These are phyloP conservation scores for Ochropacha duplaris DNA, from an alignment of 2,888 invertebrate genomes.

Conservation along the genomic window DNA sequence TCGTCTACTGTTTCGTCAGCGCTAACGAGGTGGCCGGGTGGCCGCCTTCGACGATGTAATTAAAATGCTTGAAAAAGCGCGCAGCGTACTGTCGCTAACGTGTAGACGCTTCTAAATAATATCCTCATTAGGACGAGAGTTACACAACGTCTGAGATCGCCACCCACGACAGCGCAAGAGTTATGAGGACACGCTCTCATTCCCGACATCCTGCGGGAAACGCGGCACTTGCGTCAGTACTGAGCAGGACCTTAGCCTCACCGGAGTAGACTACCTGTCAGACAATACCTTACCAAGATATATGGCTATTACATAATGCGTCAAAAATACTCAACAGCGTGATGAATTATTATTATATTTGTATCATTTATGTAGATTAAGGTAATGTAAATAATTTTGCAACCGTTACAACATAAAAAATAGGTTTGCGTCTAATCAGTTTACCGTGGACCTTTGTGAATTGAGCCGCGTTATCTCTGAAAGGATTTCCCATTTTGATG, in stretches of 20 bases:
- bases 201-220: conserved; percentile 80
- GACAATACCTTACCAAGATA: conserved; percentile 64
- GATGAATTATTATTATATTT: too few relatives aligned
- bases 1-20: conserved; percentile 48
- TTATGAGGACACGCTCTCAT: conserved; percentile 81
- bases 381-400: conserved; percentile 15
- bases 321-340: conserved; percentile 34
- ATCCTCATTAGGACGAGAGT: conserved; percentile 69
- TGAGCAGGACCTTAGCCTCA: conserved; percentile 67
- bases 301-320: conserved; percentile 39
- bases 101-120: conserved; percentile 68
- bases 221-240: conserved; percentile 71
- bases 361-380: conserved; percentile 31
- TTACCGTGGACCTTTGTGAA: conserved; percentile 26
- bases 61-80: conserved; percentile 54
- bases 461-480: conserved; percentile 37
- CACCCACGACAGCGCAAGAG: conserved; percentile 68
- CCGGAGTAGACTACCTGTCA: conserved; percentile 67
- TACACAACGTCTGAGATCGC: conserved; percentile 65
- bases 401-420: conserved; percentile 20
- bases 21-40: conserved; percentile 58
- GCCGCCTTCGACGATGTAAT: conserved; percentile 54
- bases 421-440: conserved; percentile 26
- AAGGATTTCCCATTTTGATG: conserved; percentile 35
- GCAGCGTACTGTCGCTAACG: conserved; percentile 40